Conservation (phyloP, 2,113 vertebrate genomes). For the Brachyhypopomus occidentalis region DNA sequence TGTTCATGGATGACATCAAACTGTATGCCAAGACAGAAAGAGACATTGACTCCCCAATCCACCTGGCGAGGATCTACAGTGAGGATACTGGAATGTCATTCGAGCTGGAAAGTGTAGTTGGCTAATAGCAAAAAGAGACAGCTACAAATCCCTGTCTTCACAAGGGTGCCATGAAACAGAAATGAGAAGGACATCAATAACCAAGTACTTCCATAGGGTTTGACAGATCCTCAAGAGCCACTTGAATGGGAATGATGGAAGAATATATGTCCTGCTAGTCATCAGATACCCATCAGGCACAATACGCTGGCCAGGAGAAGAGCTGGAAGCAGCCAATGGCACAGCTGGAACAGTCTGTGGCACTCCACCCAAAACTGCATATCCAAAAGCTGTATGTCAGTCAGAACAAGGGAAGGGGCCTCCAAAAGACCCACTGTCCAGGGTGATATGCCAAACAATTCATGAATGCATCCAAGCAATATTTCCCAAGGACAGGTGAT, state of each 20-base stretch:
- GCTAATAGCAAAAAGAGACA: too few species aligned
- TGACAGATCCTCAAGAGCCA: too few species aligned
- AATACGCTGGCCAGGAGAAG: neutral
- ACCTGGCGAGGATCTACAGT: too few species aligned
- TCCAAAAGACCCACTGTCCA: slow-evolving; percentile 7
- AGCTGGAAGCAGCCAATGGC: slow-evolving; percentile 18
- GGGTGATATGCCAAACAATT: neutral
- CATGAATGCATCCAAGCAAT: neutral
- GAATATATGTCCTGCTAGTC: neutral
- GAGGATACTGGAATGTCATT: too few species aligned
- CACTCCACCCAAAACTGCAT: neutral
- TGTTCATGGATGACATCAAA: too few species aligned
- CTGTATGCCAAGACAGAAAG: too few species aligned
- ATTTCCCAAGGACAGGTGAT: neutral
- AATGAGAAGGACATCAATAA: too few species aligned
- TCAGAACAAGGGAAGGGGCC: neutral
- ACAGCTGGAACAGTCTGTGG: neutral
- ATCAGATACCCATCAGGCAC: neutral
- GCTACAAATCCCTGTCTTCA: too few species aligned
- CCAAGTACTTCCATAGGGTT: too few species aligned
- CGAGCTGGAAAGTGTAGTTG: too few species aligned
- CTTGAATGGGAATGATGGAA: neutral
- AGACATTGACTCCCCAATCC: too few species aligned
- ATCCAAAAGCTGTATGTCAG: neutral
- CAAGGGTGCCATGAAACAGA: too few species aligned